Evolutionary conservation across 2,797 vertebrate species (phyloP).

Genomic region (Rousettus madagascariensis): DNA sequence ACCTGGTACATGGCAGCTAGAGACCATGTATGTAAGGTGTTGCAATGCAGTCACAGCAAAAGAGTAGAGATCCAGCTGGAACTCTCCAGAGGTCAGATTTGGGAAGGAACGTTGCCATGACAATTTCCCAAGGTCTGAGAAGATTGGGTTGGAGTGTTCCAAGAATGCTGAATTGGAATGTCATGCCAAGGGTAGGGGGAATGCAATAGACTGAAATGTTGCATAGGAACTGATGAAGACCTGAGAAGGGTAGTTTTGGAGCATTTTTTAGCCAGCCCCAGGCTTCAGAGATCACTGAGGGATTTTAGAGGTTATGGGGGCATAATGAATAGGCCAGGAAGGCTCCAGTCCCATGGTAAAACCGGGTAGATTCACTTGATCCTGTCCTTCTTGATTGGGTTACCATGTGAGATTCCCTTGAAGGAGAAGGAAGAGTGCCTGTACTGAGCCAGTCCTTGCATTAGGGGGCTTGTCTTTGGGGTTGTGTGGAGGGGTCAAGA

Average conservation of each 20-base stretch:
- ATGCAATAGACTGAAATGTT: not conserved
- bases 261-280: not conserved
- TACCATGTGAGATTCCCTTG: not conserved
- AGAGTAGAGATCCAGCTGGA: conserved; percentile 84
- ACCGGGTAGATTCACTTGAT: not conserved
- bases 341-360: not conserved
- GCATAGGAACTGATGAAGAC: not conserved
- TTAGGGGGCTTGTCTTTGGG: not conserved
- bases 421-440: not conserved
- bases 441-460: not conserved
- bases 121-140: conserved; percentile 58
- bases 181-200: not conserved
- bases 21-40: not conserved
- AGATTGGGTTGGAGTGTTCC: conserved; percentile 43
- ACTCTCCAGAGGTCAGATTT: conserved; percentile 49
- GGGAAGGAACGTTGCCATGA: conserved; percentile 39
- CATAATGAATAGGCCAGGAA: not conserved
- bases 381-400: not conserved
- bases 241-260: conserved; percentile 22
- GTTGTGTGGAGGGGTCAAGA: not conserved
- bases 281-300: not conserved
- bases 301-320: not conserved
- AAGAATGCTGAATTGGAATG: conserved; percentile 55
- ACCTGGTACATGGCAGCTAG: not conserved
- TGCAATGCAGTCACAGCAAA: not conserved